phyloP scores from a whole-genome alignment of 2,113 vertebrate genomes.

The Serinus canaria region DNA sequence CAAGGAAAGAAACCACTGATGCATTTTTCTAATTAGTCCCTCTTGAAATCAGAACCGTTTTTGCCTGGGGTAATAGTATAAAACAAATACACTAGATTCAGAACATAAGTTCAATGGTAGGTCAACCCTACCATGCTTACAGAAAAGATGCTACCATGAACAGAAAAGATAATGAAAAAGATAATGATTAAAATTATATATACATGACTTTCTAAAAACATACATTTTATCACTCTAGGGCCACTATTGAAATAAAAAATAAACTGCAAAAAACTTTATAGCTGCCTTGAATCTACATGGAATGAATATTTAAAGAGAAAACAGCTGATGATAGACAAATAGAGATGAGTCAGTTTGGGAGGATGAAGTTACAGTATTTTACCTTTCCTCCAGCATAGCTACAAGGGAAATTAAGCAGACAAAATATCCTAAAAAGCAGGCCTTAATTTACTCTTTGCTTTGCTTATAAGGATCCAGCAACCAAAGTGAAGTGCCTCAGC shows the following conservation, averaged over 20 bases:
- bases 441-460: neutral
- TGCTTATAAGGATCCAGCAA: neutral
- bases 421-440: neutral
- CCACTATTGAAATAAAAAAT: neutral
- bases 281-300: neutral
- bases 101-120: constrained; percentile 43
- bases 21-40: constrained; percentile 43
- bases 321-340: neutral
- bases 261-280: neutral
- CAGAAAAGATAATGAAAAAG: constrained; percentile 20
- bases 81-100: constrained; percentile 38
- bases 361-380: neutral
- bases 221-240: neutral
- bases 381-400: neutral
- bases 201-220: neutral
- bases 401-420: neutral
- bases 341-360: neutral
- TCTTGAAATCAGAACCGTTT: constrained; percentile 46
- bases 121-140: constrained; percentile 33
- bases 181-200: neutral
- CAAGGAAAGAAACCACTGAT: neutral
- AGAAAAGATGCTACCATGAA: neutral
- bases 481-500: neutral
- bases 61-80: constrained; percentile 36
- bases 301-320: constrained; percentile 1